These are phyloP conservation scores for Oncorhynchus nerka DNA, from an alignment of 2,113 vertebrate genomes.

Conservation along the genomic window DNA sequence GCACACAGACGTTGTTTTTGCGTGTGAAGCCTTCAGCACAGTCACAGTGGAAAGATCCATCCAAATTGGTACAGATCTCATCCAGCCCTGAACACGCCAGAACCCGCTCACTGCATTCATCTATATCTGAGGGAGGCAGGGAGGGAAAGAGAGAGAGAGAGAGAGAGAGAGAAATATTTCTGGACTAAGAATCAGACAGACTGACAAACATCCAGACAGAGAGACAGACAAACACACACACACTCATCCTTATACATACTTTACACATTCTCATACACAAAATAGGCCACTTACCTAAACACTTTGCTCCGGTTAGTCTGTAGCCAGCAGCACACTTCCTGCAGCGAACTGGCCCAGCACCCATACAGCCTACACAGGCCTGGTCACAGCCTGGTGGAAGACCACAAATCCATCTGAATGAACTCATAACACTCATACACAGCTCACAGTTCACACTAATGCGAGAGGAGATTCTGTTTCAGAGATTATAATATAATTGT, in stretches of 20 bases:
- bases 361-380: conserved; percentile 91
- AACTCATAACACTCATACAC: too few relatives aligned
- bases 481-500: too few relatives aligned
- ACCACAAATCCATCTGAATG: background rate
- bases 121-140: conserved; percentile 74
- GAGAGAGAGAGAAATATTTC: too few relatives aligned
- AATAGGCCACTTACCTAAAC: conserved; percentile 79
- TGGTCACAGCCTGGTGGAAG: conserved; percentile 81
- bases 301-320: conserved; percentile 84
- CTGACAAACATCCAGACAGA: too few relatives aligned
- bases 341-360: conserved; percentile 85
- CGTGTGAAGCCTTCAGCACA: conserved; percentile 78
- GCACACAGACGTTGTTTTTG: conserved; percentile 72
- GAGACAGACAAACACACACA: background rate
- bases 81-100: conserved; percentile 79
- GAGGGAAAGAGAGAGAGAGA: background rate
- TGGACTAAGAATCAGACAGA: too few relatives aligned
- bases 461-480: too few relatives aligned
- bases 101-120: conserved; percentile 81
- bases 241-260: background rate
- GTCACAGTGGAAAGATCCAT: conserved; percentile 84
- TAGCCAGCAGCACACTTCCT: conserved; percentile 91
- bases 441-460: too few relatives aligned
- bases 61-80: conserved; percentile 84
- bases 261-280: background rate